Evolutionary conservation across 2,888 invertebrate species (phyloP).

Genomic region (Sisyra terminalis): DNA sequence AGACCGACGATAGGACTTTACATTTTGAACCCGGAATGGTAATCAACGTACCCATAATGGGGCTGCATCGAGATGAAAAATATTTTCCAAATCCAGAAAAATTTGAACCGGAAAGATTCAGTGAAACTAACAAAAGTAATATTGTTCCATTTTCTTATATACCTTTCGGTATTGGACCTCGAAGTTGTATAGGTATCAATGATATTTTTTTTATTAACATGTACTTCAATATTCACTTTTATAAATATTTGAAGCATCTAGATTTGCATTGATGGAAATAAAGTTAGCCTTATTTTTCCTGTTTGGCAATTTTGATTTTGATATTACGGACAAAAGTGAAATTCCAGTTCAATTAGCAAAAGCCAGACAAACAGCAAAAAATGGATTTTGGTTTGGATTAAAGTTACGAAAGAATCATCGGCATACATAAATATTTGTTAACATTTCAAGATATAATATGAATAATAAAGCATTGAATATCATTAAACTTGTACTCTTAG

Average conservation of each 20-base stretch:
- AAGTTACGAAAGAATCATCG: constrained; percentile 9
- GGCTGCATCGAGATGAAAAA: constrained; percentile 22
- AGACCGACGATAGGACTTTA: constrained; percentile 15
- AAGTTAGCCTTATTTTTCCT: constrained; percentile 17
- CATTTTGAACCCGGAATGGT: constrained; percentile 15
- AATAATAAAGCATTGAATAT: no score
- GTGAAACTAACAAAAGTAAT: constrained; percentile 17
- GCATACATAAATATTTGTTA: no score
- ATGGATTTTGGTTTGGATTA: constrained; percentile 17
- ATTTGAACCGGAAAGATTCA: constrained; percentile 26
- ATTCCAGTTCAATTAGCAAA: constrained; percentile 15
- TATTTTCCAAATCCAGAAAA: constrained; percentile 24
- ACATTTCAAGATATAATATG: no score
- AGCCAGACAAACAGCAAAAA: constrained; percentile 13
- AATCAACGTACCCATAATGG: constrained; percentile 19
- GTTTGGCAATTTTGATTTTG: constrained; percentile 17
- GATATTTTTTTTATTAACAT: not conserved
- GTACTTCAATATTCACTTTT: not conserved
- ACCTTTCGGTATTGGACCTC: constrained; percentile 21
- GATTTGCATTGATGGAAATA: constrained; percentile 19
- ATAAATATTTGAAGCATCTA: constrained; percentile 10
- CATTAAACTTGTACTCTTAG: no score
- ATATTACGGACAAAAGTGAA: constrained; percentile 15
- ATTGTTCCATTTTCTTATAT: constrained; percentile 17
- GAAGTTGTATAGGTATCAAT: constrained; percentile 19